These are phyloP conservation scores for Stenichneumon culpator DNA, from an alignment of 2,888 invertebrate species.

Conservation along the genomic window DNA sequence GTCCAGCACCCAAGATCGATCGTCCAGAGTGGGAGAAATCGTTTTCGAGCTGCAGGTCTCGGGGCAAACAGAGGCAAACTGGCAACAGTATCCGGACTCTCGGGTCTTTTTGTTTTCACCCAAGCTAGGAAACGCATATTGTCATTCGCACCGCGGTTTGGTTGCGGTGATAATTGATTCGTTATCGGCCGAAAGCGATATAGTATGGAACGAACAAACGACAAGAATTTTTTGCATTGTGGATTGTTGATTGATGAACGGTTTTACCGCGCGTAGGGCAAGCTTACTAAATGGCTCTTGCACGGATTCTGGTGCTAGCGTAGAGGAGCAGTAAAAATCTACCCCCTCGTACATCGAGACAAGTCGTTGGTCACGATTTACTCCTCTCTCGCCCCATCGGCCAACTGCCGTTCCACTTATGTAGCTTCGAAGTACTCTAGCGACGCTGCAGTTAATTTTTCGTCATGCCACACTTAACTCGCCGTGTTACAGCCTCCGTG, in stretches of 20 bases:
- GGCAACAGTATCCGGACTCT: neutral
- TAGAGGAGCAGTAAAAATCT: too few species aligned
- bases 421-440: neutral
- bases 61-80: too few species aligned
- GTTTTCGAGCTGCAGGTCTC: neutral
- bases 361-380: neutral
- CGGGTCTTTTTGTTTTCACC: neutral
- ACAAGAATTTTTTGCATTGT: neutral
- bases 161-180: slow-evolving; percentile 53
- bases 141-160: neutral
- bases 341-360: too few species aligned
- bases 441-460: slow-evolving; percentile 24
- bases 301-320: too few species aligned
- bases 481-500: slow-evolving; percentile 17
- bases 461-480: slow-evolving; percentile 60
- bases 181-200: neutral
- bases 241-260: too few species aligned
- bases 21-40: neutral
- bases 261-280: too few species aligned
- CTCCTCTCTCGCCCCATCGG: neutral
- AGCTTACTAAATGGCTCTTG: too few species aligned
- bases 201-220: neutral
- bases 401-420: neutral
- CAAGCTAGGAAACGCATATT: neutral
- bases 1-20: neutral